Conservation (phyloP, 2,797 vertebrate genomes). For the Etheostoma perlongum region DNA sequence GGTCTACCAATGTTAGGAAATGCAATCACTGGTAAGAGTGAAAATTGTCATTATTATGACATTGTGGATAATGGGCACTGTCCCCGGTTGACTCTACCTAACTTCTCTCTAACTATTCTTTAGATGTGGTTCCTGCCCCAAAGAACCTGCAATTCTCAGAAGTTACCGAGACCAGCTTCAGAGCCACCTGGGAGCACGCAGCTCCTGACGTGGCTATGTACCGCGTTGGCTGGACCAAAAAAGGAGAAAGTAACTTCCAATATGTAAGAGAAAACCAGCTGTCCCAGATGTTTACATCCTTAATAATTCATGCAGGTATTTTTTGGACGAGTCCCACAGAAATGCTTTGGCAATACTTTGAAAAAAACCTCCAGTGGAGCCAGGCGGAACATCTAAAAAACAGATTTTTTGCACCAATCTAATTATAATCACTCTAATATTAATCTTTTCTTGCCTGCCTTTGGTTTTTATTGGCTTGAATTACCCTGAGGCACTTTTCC, state of each 20-base stretch:
- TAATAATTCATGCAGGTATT: conserved; percentile 37
- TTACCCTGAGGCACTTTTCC: conserved; percentile 7
- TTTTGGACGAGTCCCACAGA: conserved; percentile 33
- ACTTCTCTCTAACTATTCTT: not conserved
- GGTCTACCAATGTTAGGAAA: conserved; percentile 85
- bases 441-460: not conserved
- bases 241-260: conserved; percentile 80
- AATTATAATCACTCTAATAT: conserved; percentile 16
- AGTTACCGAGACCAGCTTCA: conserved; percentile 90
- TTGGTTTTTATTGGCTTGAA: conserved; percentile 24
- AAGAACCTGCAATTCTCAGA: conserved; percentile 92
- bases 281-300: conserved; percentile 29
- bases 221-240: conserved; percentile 91
- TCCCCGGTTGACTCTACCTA: not conserved
- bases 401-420: conserved; percentile 37
- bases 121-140: conserved; percentile 94
- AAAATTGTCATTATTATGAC: conserved; percentile 5
- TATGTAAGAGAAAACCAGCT: conserved; percentile 78
- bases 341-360: conserved; percentile 22
- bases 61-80: not conserved
- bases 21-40: conserved; percentile 89
- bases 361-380: conserved; percentile 23
- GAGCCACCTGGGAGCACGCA: conserved; percentile 94
- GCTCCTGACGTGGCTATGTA: conserved; percentile 96
- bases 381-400: conserved; percentile 59